These are phyloP conservation scores for Xyrichtys novacula DNA, from an alignment of 2,797 vertebrate species.

Conservation along the genomic window DNA sequence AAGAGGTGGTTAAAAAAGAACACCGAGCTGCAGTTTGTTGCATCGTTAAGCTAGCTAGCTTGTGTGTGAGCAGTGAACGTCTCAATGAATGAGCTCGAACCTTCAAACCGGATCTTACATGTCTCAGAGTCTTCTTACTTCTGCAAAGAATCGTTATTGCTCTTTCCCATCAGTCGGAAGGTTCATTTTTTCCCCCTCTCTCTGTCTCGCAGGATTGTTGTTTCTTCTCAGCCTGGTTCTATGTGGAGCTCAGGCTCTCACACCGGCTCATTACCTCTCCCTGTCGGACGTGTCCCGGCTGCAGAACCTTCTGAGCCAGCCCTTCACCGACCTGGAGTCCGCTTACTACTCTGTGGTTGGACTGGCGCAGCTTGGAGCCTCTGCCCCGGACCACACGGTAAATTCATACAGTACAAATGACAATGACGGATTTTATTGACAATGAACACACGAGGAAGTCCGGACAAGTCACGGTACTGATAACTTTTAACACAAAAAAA, in stretches of 20 bases:
- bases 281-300: constrained; percentile 89
- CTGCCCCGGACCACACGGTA: constrained; percentile 88
- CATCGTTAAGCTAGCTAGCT: constrained; percentile 48
- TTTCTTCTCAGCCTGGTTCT: constrained; percentile 81
- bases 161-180: neutral
- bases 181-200: neutral
- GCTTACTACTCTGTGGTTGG: constrained; percentile 93
- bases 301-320: constrained; percentile 85
- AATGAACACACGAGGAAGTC: too few relatives aligned
- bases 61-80: constrained; percentile 35
- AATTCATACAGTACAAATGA: too few relatives aligned
- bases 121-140: neutral
- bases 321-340: constrained; percentile 87
- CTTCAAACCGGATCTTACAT: neutral
- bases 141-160: accelerated
- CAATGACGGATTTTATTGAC: too few relatives aligned
- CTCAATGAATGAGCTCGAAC: constrained; percentile 56
- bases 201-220: constrained; percentile 78
- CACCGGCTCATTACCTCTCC: constrained; percentile 90
- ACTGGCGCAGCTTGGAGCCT: constrained; percentile 85
- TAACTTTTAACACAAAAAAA: too few relatives aligned
- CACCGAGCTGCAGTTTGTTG: neutral
- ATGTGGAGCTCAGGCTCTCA: constrained; percentile 81
- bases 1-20: neutral
- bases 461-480: too few relatives aligned